phyloP scores from a whole-genome alignment of 2,888 invertebrate species.

The Acanthosepion lycidas region DNA sequence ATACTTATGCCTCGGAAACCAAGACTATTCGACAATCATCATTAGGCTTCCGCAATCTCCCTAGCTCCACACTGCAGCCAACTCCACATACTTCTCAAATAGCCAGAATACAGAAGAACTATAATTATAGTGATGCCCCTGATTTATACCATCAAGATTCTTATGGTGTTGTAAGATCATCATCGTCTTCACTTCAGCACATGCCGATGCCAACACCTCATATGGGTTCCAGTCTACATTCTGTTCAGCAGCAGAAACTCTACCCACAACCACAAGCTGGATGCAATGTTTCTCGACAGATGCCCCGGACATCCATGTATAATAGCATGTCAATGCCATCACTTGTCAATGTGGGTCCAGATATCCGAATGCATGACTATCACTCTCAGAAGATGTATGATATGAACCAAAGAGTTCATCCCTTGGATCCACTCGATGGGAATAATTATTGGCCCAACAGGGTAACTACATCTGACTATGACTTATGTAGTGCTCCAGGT shows the following conservation, averaged over 20 bases:
- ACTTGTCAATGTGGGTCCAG: background rate
- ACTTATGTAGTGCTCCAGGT: background rate
- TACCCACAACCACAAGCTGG: background rate
- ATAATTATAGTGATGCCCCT: background rate
- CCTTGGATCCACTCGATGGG: background rate
- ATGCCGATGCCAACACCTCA: background rate
- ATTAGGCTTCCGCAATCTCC: background rate
- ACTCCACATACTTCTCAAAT: background rate
- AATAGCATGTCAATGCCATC: slow-evolving; percentile 35
- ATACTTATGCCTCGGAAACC: background rate
- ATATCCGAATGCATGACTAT: background rate
- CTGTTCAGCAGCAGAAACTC: background rate
- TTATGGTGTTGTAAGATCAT: background rate
- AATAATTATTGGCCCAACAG: background rate
- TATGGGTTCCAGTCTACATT: background rate
- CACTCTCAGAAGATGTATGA: background rate
- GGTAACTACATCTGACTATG: background rate
- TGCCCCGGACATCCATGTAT: background rate
- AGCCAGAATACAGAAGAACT: background rate
- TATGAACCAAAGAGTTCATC: background rate
- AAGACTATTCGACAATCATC: background rate
- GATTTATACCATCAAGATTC: background rate
- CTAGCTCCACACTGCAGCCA: background rate
- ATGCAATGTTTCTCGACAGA: background rate
- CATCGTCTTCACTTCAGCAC: background rate